Evolutionary conservation across 2,113 vertebrate species (phyloP), one percentile per base, ranked within the genome.

Genomic region (Montifringilla adamsi): DNA sequence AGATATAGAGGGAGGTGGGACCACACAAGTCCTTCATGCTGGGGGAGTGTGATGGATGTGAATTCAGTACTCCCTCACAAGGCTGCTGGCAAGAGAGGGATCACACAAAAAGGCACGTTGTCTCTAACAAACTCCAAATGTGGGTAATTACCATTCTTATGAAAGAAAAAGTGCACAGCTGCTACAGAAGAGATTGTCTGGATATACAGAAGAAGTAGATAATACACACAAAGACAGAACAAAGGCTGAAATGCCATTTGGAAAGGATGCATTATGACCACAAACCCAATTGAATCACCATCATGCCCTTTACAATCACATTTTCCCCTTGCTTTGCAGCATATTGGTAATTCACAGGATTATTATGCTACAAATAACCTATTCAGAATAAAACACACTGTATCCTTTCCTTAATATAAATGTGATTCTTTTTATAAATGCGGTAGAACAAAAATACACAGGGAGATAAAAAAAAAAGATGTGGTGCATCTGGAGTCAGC

Each of bases 361-460:
- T 92, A 95, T 96, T 92, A 94, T 72, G 52, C 58, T 92, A 66
- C 84, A 95, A 94, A 96, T 94, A 94, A 91, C 80, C 89, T 91
- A 84, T 91, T 94, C 77, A 87, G 84, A 94, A 79, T 67, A 75
- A 94, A 94, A 79, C 44, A 82, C 69, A 75, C 56, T 89, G 35
- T 68, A 84, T 52, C 56, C 43, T 89, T 62, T 66, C 73, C 60
- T 87, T 94, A 89, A 37, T 59, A 89, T 56, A 89, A 94, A 78
- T 90, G 44, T 59, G 60, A 84, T 90, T 84, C 43, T 63, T 90
- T 80, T 84, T 53, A 89, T 87, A 96, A 92, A 94, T 89, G 69
- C 10, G 0, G 31, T 59, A 64, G 44, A 83, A 75, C 80, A 92
- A 64, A 95, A 90, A 82, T 78, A 94, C 24, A 60, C 10, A 41